Percentiles rank a stretch among this genome's conserved stretches.
Evolutionary conservation across 2,888 invertebrate genomes (phyloP).

Genomic region (Unio pictorum): DNA sequence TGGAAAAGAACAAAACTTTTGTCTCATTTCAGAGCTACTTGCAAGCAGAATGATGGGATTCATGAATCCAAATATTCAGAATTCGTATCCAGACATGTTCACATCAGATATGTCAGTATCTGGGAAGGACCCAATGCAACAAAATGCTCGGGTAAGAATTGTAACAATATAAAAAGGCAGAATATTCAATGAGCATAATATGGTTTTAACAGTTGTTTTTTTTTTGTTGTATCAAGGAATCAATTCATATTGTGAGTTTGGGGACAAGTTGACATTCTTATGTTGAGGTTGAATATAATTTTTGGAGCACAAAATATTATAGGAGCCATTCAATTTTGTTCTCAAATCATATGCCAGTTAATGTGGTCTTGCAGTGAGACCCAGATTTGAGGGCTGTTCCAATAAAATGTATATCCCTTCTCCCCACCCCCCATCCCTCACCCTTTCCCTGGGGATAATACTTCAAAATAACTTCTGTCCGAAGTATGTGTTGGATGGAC

Average conservation of each 20-base stretch:
- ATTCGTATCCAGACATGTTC: conserved; percentile 44
- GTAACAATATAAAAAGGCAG: not conserved
- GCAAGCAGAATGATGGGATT: conserved; percentile 53
- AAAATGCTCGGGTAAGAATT: conserved; percentile 28
- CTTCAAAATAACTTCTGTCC: too few relatives aligned
- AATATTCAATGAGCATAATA: not conserved
- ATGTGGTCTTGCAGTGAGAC: too few relatives aligned
- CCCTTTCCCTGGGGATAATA: too few relatives aligned
- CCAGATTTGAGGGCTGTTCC: too few relatives aligned
- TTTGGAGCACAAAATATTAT: not conserved
- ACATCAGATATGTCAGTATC: conserved; percentile 3
- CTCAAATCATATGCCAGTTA: not conserved
- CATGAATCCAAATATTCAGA: conserved; percentile 43
- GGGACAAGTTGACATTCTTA: too few relatives aligned
- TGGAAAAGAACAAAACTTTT: not conserved
- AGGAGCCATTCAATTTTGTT: not conserved
- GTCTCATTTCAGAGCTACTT: conserved; percentile 33
- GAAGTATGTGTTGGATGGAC: too few relatives aligned
- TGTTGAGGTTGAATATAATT: too few relatives aligned
- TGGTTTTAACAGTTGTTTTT: not conserved
- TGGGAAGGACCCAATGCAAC: conserved; percentile 33
- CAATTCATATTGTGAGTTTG: too few relatives aligned
- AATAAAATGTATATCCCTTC: too few relatives aligned
- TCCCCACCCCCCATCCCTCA: too few relatives aligned
- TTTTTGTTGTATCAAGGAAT: not conserved